A percentile compares a stretch with the other conserved stretches of the same genome.
Evolutionary conservation across 2,888 invertebrate species (phyloP).

Genomic region (Diplolepis rosae): DNA sequence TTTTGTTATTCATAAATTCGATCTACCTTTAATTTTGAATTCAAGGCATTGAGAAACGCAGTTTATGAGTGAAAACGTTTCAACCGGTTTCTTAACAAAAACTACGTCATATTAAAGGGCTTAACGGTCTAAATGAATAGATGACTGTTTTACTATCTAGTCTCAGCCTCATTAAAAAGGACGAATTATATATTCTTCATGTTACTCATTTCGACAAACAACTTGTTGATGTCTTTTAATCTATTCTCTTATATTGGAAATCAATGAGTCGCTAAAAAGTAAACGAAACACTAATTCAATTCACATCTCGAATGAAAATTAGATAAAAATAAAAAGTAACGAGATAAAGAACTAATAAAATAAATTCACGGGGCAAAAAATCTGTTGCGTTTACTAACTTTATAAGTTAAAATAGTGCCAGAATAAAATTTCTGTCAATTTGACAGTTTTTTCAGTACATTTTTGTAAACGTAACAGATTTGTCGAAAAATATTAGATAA

Average conservation of each 20-base stretch:
- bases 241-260: background rate
- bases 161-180: background rate
- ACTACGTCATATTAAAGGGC: conserved; percentile 25
- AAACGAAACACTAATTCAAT: no score
- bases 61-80: conserved; percentile 18
- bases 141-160: background rate
- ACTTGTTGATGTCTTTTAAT: background rate
- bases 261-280: background rate
- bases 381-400: no score
- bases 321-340: no score
- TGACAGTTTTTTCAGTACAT: no score
- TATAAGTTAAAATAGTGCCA: no score
- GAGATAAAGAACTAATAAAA: no score
- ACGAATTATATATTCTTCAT: background rate
- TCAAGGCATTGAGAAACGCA: conserved; percentile 16
- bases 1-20: conserved; percentile 9
- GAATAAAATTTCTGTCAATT: no score
- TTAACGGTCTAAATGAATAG: background rate
- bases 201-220: background rate
- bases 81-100: conserved; percentile 28
- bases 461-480: no score
- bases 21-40: conserved; percentile 15
- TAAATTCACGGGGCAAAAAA: no score
- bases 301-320: no score
- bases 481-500: no score